Base-by-base conservation (phyloP, 2,797 vertebrate genomes). In the Glossophaga mutica region DNA sequence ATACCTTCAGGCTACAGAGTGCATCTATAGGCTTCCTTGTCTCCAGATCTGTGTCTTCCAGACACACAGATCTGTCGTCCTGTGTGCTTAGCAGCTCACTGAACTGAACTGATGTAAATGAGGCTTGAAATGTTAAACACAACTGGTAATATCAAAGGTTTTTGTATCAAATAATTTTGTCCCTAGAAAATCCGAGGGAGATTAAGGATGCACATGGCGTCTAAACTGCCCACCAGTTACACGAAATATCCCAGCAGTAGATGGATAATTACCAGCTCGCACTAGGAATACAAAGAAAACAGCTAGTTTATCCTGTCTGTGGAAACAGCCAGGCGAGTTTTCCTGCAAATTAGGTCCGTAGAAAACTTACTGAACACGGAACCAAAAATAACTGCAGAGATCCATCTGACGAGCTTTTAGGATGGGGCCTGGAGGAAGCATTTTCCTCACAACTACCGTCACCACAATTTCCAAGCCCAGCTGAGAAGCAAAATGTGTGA, bases 71-170 rank as follows among this genome's bases (percentile, higher is more conserved):
- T 90, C 68, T 65, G 71, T 91, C 87, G 59, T 97, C 96, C 94
- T 94, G 88, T 81, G 21, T 96, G 97, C 95, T 97, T 83, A 98
- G 96, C 97, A 98, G 97, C 95, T 98, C 97, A 95, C 44, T 96
- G 95, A 98, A 97, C 96, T 91, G 95, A 98, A 78, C 77, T 65
- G 96, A 97, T 98, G 98, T 77, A 98, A 98, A 98, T 98, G 96
- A 98, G 96, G 96, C 97, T 98, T 98, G 98, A 98, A 98, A 98
- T 97, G 97, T 98, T 98, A 98, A 98, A 98, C 97, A 98, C 94
- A 98, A 98, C 96, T 98, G 98, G 96, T 97, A 98, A 97, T 98
- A 98, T 98, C 98, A 98, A 98, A 98, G 93, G 67, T 96, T 98
- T 92, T 98, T 86, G 79, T 98, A 98, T 98, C 96, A 98, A 98